Evolutionary conservation across 1,140 invertebrate species (phyloP), one percentile per base, ranked within the genome.

Genomic region (Polyergus mexicanus): DNA sequence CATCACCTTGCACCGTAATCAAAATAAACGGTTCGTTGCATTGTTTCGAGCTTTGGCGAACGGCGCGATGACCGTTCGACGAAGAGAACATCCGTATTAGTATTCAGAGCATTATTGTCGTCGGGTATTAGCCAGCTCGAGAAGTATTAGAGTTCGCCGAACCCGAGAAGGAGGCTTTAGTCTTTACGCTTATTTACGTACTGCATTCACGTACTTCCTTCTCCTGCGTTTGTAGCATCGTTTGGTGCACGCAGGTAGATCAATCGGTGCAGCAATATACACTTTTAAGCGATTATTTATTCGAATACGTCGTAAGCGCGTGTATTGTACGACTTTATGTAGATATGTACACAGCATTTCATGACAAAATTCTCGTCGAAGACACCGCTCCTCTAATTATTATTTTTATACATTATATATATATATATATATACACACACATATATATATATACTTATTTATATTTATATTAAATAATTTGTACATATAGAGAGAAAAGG

Each of bases 391-490:
- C n/a, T 28, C n/a, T 28, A 16, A 76, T 77, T 86, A 87, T 88
- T 84, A 77, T 86, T 83, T 92, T 93, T 92, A 91, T 93, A 93
- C 85, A 92, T 92, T 92, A 92, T 88, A 80, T 54, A 86, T 47
- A n/a, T 41, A 41, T 41, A 41, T 10, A 41, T 41, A 41, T 41
- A 41, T 10, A 38, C 8, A 38, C 3, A 38, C 8, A 38, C 8
- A 38, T 38, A 32, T 38, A 38, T 1, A 38, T 38, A 11, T 44
- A 32, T 32, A 56, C 71, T 76, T 65, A 66, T 86, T 89, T 93
- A 25, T 93, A 93, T 93, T 93, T 93, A 93, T 93, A 92, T 93
- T 93, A 92, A 93, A 93, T 92, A 92, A 90, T 83, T 41, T 90
- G 89, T 93, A 89, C 63, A 90, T 90, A 89, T 13, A 66, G 44